Evolutionary conservation across 1,140 invertebrate genomes (phyloP), one percentile per base, ranked within the genome.

Genomic region (Ceratosolen solmsi): DNA sequence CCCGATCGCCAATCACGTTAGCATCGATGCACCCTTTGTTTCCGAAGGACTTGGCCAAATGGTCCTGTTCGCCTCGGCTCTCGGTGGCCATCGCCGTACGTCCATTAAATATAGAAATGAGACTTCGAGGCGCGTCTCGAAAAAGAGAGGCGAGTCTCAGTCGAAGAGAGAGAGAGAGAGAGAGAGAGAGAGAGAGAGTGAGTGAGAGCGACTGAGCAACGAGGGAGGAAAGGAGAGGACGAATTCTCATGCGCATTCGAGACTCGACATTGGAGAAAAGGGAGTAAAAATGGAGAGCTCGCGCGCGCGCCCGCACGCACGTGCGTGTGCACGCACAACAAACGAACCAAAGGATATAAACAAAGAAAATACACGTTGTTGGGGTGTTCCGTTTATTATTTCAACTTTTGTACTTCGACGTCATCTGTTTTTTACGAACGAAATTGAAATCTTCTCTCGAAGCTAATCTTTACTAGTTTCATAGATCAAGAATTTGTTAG

Each of bases 91-190:
- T 90, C 86, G 89, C 86, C 87, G 86, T 86, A 88, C 89, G 88
- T 90, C 89, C 89, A 91, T 91, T 91, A 91, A 90, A 89, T 87
- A 86, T 87, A 89, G 88, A 90, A 90, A 90, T 89, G 89, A 91
- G 88, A 85, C 89, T 89, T 88, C 87, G 87, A 89, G 87, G 87
- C 84, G 85, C 83, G 56, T 77, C 56, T 65, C 25, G 22, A 81
- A 46, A 70, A 81, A 56, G 33, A 65, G 54, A 60, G 25, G 27
- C n/a, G 30, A 56, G 11, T 1, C 27, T 17, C 1, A 2, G 65
- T 4, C 25, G 30, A n/a, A 38, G 30, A 20, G 1, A 5, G 33
- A 17, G 60, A 15, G 4, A 30, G 25, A 8, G 60, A 17, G 25
- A 8, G 60, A 65, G 25, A 9, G 2, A 17, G 60, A 8, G 60